Base-by-base conservation (phyloP, 1,140 invertebrate species). In the Hyles euphorbiae region DNA sequence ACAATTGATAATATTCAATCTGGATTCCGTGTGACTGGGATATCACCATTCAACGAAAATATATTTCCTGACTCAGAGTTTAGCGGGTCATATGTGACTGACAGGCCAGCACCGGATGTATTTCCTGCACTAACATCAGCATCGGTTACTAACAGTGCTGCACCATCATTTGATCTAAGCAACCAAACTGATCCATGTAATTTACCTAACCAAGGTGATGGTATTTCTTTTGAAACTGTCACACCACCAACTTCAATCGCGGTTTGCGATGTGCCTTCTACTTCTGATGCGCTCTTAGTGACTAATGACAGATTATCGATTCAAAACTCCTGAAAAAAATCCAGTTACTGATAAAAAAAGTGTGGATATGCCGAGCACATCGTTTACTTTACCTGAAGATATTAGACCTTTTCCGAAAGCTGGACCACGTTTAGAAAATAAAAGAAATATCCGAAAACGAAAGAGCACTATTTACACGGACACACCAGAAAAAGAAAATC, bases 401-500 rank as follows among this genome's bases (percentile, higher is more conserved):
- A 54, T 54, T 10, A 54, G 40, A 36, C 53, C 53, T 36, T 54
- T 43, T 36, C 53, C 53, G 34, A 54, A 54, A 36, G 53, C 53
- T 43, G 53, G 53, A 43, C 53, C 40, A 54, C 53, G 53, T 36
- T 54, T 36, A 36, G 34, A 54, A 36, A n/a, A 34, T 6, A 43
- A 34, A 36, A 36, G 53, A 34, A 36, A 11, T 34, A 54, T 34
- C 40, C 40, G 43, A 36, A 34, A 36, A 54, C 10, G 53, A 54
- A 34, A 36, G 7, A 54, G 34, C 43, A 34, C 34, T 36, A 54
- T 44, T 36, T 36, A 43, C 40, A 54, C 53, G 9, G 53, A 54
- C 43, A 54, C 53, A 10, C 53, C 53, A 36, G 53, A 54, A 54
- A 54, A 43, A 54, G 53, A 34, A 54, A 36, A 34, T 36, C 40